A percentile compares a stretch with the other conserved stretches of the same genome.
These are phyloP conservation scores for Nephotettix cincticeps DNA, from an alignment of 1,140 invertebrate genomes.

Conservation along the genomic window DNA sequence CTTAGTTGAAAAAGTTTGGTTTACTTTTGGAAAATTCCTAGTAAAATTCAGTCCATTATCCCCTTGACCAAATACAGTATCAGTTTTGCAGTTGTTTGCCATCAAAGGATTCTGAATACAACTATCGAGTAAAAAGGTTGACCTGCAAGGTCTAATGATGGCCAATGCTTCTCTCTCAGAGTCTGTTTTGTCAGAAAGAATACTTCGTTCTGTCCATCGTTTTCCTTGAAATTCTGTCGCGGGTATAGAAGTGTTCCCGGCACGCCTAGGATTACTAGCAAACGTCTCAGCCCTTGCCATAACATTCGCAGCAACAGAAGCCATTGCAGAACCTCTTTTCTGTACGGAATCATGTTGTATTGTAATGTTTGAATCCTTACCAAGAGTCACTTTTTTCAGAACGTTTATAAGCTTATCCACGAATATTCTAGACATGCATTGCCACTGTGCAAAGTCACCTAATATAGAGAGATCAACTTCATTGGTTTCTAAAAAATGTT, in stretches of 20 bases:
- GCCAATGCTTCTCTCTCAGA: neutral
- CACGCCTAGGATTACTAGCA: no score
- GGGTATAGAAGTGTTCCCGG: no score
- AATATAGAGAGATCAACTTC: neutral
- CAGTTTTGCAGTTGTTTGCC: neutral
- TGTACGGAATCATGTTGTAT: no score
- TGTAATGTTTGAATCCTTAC: neutral
- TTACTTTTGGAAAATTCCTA: no score
- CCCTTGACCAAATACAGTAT: neutral
- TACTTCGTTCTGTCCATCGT: neutral
- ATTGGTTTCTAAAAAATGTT: neutral
- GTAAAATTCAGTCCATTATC: neutral
- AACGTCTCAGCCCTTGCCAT: no score
- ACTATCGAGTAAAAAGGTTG: neutral
- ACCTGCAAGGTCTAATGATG: neutral
- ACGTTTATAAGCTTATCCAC: neutral
- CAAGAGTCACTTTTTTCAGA: neutral
- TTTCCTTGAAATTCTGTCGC: neutral
- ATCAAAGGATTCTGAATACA: neutral
- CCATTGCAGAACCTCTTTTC: no score
- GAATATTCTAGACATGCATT: neutral
- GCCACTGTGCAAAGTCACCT: conserved; percentile 1
- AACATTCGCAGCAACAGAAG: no score
- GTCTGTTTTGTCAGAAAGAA: neutral
- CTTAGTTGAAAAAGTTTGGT: no score